phyloP scores from a whole-genome alignment of 2,888 invertebrate genomes.

The Auanema sp. region DNA sequence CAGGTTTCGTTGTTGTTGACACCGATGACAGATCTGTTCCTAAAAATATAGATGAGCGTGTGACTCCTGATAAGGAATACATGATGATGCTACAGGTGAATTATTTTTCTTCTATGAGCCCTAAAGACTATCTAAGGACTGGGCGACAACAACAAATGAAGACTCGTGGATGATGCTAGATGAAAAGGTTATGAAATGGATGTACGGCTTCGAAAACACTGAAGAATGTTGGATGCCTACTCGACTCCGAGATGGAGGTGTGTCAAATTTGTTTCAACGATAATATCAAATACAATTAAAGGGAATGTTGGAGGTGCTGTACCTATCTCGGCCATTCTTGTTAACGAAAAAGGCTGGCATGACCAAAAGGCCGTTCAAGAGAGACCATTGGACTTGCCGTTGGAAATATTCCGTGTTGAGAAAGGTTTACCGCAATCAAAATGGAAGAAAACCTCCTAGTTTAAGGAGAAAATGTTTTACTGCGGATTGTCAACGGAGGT shows the following conservation, averaged over 20 bases:
- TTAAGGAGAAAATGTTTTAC: slow-evolving; percentile 38
- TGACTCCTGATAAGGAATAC: slow-evolving; percentile 44
- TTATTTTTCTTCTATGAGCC: background rate
- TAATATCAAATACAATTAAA: background rate
- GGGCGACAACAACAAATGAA: slow-evolving; percentile 40
- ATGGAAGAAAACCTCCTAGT: background rate
- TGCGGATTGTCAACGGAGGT: slow-evolving; percentile 59
- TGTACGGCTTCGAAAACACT: slow-evolving; percentile 53
- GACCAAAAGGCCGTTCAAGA: slow-evolving; percentile 41
- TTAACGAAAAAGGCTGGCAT: slow-evolving; percentile 59
- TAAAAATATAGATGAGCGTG: slow-evolving; percentile 23
- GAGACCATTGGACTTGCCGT: slow-evolving; percentile 25
- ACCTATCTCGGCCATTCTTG: slow-evolving; percentile 56
- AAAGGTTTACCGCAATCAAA: slow-evolving; percentile 1
- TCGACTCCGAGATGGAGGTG: slow-evolving; percentile 52
- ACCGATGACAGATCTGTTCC: slow-evolving; percentile 28
- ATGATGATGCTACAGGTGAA: slow-evolving; percentile 53
- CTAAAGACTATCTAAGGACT: slow-evolving; percentile 42
- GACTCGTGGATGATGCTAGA: slow-evolving; percentile 49
- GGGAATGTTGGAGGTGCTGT: slow-evolving; percentile 57
- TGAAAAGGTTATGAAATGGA: slow-evolving; percentile 59
- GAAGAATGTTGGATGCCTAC: slow-evolving; percentile 57
- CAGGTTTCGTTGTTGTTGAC: slow-evolving; percentile 41
- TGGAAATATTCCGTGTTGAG: background rate
- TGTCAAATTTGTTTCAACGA: background rate